These are phyloP conservation scores for Calliopsis andreniformis DNA, from an alignment of 1,140 invertebrate species.

Conservation along the genomic window DNA sequence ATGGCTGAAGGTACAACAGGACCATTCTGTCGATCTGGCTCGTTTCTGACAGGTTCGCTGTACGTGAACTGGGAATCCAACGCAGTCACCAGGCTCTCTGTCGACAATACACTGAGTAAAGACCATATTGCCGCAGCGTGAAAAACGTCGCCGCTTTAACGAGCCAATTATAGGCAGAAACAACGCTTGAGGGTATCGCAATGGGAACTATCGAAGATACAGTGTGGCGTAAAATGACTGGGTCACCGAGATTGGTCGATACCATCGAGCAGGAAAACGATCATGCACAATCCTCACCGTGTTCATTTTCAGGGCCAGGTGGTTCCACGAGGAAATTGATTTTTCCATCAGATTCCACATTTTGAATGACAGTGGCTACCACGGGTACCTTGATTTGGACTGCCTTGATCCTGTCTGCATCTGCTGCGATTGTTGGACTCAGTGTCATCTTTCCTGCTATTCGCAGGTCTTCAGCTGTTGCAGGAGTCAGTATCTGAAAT, in stretches of 20 bases:
- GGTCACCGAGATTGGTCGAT: background rate
- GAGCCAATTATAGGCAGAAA: conserved; percentile 31
- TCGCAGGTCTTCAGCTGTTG: conserved; percentile 81
- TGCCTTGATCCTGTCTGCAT: conserved; percentile 76
- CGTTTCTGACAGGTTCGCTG: conserved; percentile 28
- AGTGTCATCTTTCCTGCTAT: conserved; percentile 77
- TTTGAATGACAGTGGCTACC: conserved; percentile 81
- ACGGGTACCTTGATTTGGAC: conserved; percentile 82
- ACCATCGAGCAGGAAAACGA: background rate
- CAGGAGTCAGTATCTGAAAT: conserved; percentile 79
- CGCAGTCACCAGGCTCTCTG: conserved; percentile 55
- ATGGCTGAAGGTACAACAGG: conserved; percentile 47
- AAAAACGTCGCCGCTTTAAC: conserved; percentile 37
- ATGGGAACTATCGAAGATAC: background rate
- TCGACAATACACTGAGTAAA: conserved; percentile 34
- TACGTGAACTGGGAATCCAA: conserved; percentile 61
- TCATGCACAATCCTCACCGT: conserved; percentile 65
- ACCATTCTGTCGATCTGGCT: conserved; percentile 47
- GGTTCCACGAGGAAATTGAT: conserved; percentile 79
- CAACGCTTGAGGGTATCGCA: background rate
- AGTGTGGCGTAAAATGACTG: conserved; percentile 11
- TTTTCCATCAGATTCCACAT: conserved; percentile 76
- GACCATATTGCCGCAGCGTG: conserved; percentile 11
- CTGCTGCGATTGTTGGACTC: conserved; percentile 69
- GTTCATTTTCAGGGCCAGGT: conserved; percentile 73